Conservation (phyloP, 2,797 vertebrate species). For the Xerus rutilus region DNA sequence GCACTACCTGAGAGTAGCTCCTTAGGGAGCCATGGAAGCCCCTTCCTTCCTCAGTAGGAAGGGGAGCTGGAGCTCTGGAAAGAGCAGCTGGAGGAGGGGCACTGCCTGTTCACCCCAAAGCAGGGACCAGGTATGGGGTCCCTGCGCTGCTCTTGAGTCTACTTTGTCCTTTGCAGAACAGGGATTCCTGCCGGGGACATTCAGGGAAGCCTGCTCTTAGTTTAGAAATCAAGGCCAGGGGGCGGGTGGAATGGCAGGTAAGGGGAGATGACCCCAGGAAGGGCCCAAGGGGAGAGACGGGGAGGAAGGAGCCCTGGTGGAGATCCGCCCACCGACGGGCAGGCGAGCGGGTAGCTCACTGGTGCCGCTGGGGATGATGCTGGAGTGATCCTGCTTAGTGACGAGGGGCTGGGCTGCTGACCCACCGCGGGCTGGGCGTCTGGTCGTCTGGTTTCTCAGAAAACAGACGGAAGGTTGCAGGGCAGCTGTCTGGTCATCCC, state of each 20-base stretch:
- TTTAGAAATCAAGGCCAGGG: not conserved
- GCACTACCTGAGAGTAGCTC: too few relatives aligned
- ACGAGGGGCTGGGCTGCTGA: not conserved
- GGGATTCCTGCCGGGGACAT: not conserved
- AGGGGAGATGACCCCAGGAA: too few relatives aligned
- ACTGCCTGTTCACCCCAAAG: not conserved
- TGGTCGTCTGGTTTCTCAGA: not conserved
- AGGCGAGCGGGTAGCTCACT: not conserved
- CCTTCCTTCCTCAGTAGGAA: too few relatives aligned
- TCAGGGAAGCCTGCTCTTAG: too few relatives aligned
- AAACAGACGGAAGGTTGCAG: not conserved
- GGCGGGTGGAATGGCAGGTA: too few relatives aligned
- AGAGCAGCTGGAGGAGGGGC: not conserved
- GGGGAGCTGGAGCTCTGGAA: not conserved
- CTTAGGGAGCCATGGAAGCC: not conserved
- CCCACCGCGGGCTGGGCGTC: not conserved
- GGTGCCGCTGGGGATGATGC: not conserved
- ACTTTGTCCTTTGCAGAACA: not conserved
- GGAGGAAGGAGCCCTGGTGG: too few relatives aligned
- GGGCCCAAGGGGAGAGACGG: too few relatives aligned
- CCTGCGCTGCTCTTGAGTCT: not conserved
- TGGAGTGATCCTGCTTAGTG: not conserved
- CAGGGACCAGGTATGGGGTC: not conserved
- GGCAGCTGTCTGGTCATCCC: not conserved
- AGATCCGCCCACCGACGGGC: too few relatives aligned